Evolutionary conservation across 2,113 vertebrate genomes (phyloP), one percentile per base, ranked within the genome.

Genomic region (Indicator indicator): DNA sequence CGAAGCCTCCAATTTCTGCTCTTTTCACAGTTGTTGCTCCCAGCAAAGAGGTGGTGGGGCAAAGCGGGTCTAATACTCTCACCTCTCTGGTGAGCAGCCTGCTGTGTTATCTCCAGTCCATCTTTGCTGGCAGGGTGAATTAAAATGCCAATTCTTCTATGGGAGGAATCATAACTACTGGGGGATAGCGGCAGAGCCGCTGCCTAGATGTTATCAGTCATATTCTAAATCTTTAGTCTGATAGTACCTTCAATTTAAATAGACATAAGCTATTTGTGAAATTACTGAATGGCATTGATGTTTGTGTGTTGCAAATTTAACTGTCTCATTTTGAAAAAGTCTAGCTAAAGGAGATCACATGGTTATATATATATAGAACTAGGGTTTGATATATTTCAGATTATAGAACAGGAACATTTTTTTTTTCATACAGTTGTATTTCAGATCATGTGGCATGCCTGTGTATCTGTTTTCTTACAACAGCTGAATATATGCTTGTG

Each of bases 151-250:
- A 0, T 54, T 14, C 70, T 74, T 28, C 28, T 69, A 7, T 28
- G 30, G 38, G 9, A 71, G 24, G 0, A 1, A 60, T 42, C 42
- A 21, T 26, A 68, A 2, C 3, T 13, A 12, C 46, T 2, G 4
- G 12, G 5, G 12, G 19, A 42, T 5, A 71, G 33, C 3, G 3
- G 62, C 77, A 78, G 60, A 90, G 14, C 9, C 20, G 9, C 50
- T 50, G 69, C 38, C 33, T 21, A 32, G n/a, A 27, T 19, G 12
- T 74, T 67, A 69, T 28, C 16, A 13, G 9, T 60, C 67, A 44
- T n/a, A n/a, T 68, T 28, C 33, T 87, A 65, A 72, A 44, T 52
- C 67, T 82, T 88, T 67, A 40, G 23, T 93, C 83, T 32, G 33
- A 54, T 44, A 81, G 42, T 21, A 36, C 14, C 54, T 69, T 84